Conservation (phyloP, 2,797 vertebrate species). For the Artibeus lituratus region DNA sequence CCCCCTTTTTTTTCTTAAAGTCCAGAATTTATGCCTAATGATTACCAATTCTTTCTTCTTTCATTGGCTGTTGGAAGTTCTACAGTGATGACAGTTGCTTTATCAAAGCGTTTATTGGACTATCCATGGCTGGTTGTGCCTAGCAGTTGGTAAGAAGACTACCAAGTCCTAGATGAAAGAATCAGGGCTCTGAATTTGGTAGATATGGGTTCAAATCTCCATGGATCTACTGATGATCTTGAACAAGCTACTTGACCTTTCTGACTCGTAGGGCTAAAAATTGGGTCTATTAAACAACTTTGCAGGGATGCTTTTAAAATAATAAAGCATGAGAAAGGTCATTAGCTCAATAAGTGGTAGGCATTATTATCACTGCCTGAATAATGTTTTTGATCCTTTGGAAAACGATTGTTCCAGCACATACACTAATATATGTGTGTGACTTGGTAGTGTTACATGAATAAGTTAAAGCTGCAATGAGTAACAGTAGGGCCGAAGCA, state of each 20-base stretch:
- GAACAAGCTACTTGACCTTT: neutral
- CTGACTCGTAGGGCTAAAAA: neutral
- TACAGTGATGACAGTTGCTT: neutral
- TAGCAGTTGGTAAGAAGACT: neutral
- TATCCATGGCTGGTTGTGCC: neutral
- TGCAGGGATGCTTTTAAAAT: neutral
- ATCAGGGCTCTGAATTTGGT: neutral
- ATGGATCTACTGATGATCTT: neutral
- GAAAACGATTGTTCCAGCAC: neutral
- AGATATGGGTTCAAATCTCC: neutral
- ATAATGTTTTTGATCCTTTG: neutral
- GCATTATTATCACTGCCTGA: neutral
- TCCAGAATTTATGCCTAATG: neutral
- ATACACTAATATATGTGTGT: neutral
- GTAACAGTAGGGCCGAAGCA: neutral
- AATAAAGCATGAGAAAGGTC: neutral
- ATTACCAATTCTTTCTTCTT: neutral
- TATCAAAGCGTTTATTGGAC: neutral
- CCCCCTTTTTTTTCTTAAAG: neutral
- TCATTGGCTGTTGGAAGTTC: neutral
- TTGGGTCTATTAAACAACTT: neutral
- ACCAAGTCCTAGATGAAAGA: neutral
- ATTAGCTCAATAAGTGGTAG: neutral
- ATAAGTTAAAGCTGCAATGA: neutral
- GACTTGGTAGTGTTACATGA: neutral